Evolutionary conservation across 2,113 vertebrate species (phyloP).

Genomic region (Actenoides lindsayi): DNA sequence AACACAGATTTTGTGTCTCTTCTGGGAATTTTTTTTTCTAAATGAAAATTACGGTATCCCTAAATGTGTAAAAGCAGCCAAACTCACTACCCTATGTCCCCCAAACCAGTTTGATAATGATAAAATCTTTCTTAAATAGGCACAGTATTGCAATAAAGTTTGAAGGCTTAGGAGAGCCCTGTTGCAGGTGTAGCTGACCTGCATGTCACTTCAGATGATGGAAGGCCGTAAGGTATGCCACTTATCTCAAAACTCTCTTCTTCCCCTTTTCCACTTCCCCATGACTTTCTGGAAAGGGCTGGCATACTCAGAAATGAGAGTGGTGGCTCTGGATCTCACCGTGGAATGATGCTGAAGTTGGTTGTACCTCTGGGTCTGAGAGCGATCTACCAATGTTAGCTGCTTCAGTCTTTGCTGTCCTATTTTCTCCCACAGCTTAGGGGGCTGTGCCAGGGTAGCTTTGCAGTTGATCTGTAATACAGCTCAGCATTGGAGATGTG

Average conservation of each 20-base stretch:
- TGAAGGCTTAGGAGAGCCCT: not conserved
- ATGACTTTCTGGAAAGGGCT: not conserved
- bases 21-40: not conserved
- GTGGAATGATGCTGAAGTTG: not conserved
- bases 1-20: not conserved
- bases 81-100: not conserved
- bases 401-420: not conserved
- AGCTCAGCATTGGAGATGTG: not conserved
- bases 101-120: not conserved
- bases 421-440: not conserved
- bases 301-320: not conserved
- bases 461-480: not conserved
- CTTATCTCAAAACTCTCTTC: not conserved
- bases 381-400: not conserved
- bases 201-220: not conserved
- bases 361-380: not conserved
- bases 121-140: not conserved
- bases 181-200: not conserved
- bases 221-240: not conserved
- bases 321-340: not conserved
- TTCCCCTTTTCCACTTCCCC: not conserved
- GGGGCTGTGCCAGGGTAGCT: not conserved
- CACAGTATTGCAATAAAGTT: not conserved
- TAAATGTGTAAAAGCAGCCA: not conserved
- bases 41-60: not conserved